These are phyloP conservation scores for Coregonus clupeaformis DNA, from an alignment of 2,113 vertebrate genomes.

Conservation along the genomic window DNA sequence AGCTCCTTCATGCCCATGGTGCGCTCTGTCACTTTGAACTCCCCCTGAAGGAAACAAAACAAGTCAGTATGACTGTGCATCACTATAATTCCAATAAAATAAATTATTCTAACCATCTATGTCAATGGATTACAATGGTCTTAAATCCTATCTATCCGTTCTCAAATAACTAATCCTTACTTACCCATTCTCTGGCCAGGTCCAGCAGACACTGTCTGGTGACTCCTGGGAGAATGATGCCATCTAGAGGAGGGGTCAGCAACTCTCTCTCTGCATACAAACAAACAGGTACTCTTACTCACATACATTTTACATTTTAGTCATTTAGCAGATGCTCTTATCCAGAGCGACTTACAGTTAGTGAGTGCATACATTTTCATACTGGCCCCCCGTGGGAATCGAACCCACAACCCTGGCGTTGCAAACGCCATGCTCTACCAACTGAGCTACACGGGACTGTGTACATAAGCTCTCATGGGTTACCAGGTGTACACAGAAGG, in stretches of 20 bases:
- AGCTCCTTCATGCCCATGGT: conserved; percentile 76
- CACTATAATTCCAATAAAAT: too few relatives aligned
- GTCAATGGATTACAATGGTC: neutral
- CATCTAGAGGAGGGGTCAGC: conserved; percentile 82
- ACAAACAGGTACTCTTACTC: conserved; percentile 7
- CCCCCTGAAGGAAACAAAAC: conserved; percentile 16
- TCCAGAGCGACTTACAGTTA: too few relatives aligned
- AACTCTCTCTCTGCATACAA: conserved; percentile 76
- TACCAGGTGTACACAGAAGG: too few relatives aligned
- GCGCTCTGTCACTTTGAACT: conserved; percentile 83
- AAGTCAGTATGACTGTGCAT: neutral
- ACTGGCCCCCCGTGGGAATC: too few relatives aligned
- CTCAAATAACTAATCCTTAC: conserved; percentile 10
- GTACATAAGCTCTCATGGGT: too few relatives aligned
- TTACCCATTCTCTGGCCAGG: conserved; percentile 81
- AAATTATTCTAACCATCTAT: neutral
- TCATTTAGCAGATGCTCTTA: too few relatives aligned
- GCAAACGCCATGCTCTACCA: too few relatives aligned
- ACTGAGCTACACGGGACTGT: too few relatives aligned
- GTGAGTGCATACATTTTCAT: too few relatives aligned
- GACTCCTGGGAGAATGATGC: conserved; percentile 87
- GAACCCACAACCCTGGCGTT: too few relatives aligned
- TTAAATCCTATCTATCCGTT: too few relatives aligned
- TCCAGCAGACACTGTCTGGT: conserved; percentile 85
- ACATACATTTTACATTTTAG: too few relatives aligned